Base-by-base conservation (phyloP, 2,888 invertebrate genomes). In the Caenorhabditis sp. region DNA sequence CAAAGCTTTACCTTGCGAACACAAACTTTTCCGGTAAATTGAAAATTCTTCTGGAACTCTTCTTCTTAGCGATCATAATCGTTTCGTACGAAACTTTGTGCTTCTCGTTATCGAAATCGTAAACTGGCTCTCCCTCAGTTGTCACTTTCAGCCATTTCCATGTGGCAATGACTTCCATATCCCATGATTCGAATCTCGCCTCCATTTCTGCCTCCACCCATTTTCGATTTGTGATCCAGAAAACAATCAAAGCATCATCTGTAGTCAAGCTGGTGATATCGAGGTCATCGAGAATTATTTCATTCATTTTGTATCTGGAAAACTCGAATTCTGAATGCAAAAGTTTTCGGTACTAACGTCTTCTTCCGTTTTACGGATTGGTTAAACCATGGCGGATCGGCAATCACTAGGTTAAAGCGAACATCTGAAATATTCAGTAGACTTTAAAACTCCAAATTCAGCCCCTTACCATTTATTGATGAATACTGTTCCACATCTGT, bases 351-450 rank as follows among this genome's bases (percentile, higher is more conserved):
- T 5, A 54, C 64, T 56, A 69, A 93, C 93, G 89, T 92, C 85
- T 92, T 93, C 84, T 93, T 92, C 84, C 98, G 94, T 90, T 96
- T 94, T 61, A 97, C 96, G 85, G 96, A 97, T 93, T 96, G 97
- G 92, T 98, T 98, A 94, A 95, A 95, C 98, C 98, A 98, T 0
- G 98, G 97, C 41, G 98, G 98, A 93, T 98, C 98, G 87, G 97
- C 94, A 22, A 97, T 93, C 68, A 98, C 94, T 70, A 97, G 93
- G 93, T 97, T 96, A 94, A 94, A 97, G 69, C 79, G 12, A 61
- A 80, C 41, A 26, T 76, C 83, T 68, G 68, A 64, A 63, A 51
- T n/a, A 8, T n/a, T n/a, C n/a, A 61, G 5, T 35, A 6, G 31
- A 35, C 31, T 10, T 38, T 7, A 31, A 38, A 38, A 38, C 38